Base-by-base conservation (phyloP, 2,113 vertebrate genomes). In the Proteles cristata region DNA sequence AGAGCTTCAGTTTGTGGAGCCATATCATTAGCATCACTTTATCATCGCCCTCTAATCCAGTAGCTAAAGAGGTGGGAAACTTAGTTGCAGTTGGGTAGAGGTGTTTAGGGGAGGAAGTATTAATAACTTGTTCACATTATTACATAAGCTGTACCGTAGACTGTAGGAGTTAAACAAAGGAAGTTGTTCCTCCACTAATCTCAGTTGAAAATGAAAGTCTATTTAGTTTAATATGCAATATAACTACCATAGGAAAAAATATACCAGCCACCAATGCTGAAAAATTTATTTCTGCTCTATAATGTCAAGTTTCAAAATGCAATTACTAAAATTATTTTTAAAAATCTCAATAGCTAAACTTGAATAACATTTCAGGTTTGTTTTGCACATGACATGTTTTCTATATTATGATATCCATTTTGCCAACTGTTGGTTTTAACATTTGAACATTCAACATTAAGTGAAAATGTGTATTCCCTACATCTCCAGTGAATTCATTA, bases 281-380 rank as follows among this genome's bases (percentile, higher is more conserved):
- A 69, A 84, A 69, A 26, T 68, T 14, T 14, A 63, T 55, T 80
- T 86, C 79, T 86, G 12, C 5, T 58, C 1, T 74, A 28, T 33
- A 82, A 82, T 28, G 21, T 80, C 39, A 88, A 68, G 8, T 0
- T 6, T 95, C 26, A 74, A 91, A 74, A 87, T 58, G 2, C 33
- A 73, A 79, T 82, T 86, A 39, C 28, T 85, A 76, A 95, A 85
- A 86, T 93, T 85, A 53, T 55, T 55, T 48, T 55, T 55, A 55
- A 55, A 55, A 55, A 55, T 23, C 19, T 73, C 39, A 88, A 66
- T 61, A 66, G 26, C 16, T 85, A 45, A 91, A 88, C 16, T 76
- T 74, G 84, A 83, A 39, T 58, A 88, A 39, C 53, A 86, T 71
- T 89, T 89, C 21, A 85, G 28, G 82, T 68, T 92, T 95, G 53